phyloP scores from a whole-genome alignment of 2,797 vertebrate genomes.

The Lithobates pipiens region DNA sequence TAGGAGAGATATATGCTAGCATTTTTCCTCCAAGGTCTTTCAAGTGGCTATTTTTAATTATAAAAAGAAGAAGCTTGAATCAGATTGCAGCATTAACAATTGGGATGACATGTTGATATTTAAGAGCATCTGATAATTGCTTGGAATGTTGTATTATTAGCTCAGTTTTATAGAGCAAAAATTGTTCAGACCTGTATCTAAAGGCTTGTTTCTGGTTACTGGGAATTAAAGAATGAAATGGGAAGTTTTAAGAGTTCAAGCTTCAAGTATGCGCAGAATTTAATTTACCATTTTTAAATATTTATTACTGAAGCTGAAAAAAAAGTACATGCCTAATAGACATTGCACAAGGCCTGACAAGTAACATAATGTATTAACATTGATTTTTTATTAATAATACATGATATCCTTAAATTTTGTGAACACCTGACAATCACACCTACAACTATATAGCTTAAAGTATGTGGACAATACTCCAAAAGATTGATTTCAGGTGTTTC shows the following conservation, averaged over 20 bases:
- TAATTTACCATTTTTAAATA: too few species aligned
- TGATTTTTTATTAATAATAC: too few species aligned
- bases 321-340: too few species aligned
- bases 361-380: too few species aligned
- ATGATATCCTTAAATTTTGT: too few species aligned
- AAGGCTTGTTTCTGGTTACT: slow-evolving; percentile 12
- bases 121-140: slow-evolving; percentile 50
- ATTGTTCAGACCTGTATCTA: slow-evolving; percentile 18
- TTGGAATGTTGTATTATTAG: slow-evolving; percentile 32
- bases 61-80: slow-evolving; percentile 45
- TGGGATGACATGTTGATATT: slow-evolving; percentile 50
- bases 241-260: slow-evolving; percentile 1
- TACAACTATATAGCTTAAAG: too few species aligned
- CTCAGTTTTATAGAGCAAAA: slow-evolving; percentile 25
- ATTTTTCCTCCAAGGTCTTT: slow-evolving; percentile 23
- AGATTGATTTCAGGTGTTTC: too few species aligned
- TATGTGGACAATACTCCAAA: too few species aligned
- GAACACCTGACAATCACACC: too few species aligned
- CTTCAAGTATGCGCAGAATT: slow-evolving; percentile 3
- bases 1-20: slow-evolving; percentile 30
- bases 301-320: too few species aligned
- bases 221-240: slow-evolving; percentile 21
- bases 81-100: slow-evolving; percentile 40
- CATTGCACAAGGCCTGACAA: too few species aligned
- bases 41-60: slow-evolving; percentile 56